Evolutionary conservation across 2,113 vertebrate species (phyloP).

Genomic region (Narcine bancroftii): DNA sequence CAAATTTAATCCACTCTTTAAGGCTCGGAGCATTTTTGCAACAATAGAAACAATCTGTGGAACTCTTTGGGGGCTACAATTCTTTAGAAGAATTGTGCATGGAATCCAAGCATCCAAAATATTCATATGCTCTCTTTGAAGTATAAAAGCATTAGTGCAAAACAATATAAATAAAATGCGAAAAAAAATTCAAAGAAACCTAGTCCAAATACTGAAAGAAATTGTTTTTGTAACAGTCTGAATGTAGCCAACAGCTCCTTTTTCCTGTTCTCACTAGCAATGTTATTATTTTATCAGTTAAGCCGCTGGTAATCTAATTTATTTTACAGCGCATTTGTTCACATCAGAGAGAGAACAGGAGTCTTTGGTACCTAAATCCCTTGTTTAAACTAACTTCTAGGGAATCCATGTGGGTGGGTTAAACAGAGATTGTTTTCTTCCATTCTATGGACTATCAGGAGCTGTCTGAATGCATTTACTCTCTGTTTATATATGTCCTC

Average conservation of each 20-base stretch:
- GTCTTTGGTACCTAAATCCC: not conserved
- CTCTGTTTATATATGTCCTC: not conserved
- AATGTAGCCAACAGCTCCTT: not conserved
- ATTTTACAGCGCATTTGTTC: not conserved
- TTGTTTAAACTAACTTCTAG: conserved; percentile 23
- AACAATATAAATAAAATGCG: not conserved
- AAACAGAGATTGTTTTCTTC: not conserved
- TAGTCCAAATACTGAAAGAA: not conserved
- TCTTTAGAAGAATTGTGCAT: not conserved
- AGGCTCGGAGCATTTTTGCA: no score
- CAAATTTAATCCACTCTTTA: no score
- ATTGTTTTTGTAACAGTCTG: not conserved
- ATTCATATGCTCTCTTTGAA: not conserved
- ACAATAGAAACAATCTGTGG: not conserved
- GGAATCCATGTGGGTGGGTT: not conserved
- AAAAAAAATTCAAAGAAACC: not conserved
- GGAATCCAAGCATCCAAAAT: not conserved
- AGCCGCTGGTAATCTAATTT: not conserved
- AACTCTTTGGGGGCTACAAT: not conserved
- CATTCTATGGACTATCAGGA: not conserved
- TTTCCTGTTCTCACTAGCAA: not conserved
- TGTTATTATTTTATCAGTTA: conserved; percentile 9
- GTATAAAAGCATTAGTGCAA: not conserved
- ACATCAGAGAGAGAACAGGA: not conserved
- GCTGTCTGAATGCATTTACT: not conserved